Conservation (phyloP, 1,140 invertebrate genomes). For the Cydia strobilella region DNA sequence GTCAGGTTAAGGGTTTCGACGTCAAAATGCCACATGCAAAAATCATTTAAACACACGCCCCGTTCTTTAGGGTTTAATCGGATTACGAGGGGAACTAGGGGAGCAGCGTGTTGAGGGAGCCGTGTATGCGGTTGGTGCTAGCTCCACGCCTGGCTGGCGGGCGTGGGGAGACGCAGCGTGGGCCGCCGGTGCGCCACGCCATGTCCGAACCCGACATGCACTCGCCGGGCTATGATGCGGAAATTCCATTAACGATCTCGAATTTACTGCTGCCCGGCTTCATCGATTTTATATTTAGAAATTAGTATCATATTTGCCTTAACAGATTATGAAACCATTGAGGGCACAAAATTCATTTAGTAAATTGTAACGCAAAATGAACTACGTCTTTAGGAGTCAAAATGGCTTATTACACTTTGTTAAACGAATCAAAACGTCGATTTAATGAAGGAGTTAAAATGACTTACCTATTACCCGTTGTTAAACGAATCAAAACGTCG, state of each 20-base stretch:
- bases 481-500: no score
- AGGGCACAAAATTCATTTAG: no score
- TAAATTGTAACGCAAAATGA: no score
- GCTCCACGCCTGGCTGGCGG: not conserved
- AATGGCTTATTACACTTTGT: no score
- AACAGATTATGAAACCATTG: no score
- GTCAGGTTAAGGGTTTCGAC: conserved; percentile 54
- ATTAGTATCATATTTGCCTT: not conserved
- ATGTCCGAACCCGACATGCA: conserved; percentile 34
- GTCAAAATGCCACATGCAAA: conserved; percentile 71
- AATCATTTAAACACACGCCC: conserved; percentile 68
- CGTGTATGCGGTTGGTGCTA: not conserved
- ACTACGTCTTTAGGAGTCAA: no score
- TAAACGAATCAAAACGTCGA: no score
- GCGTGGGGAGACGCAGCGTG: no score
- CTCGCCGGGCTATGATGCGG: conserved; percentile 51
- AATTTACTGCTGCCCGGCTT: conserved; percentile 42
- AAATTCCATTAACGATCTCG: conserved; percentile 69
- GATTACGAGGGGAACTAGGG: conserved; percentile 55
- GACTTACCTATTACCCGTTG: no score
- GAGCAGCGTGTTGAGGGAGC: not conserved
- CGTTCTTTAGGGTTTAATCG: conserved; percentile 68
- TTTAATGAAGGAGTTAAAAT: no score
- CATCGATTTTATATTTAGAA: conserved; percentile 14
- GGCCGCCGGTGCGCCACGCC: conserved; percentile 33